Percentiles rank a stretch among this genome's conserved stretches.
Conservation (phyloP, 1,140 invertebrate genomes). For the Meloidogyne exigua region DNA sequence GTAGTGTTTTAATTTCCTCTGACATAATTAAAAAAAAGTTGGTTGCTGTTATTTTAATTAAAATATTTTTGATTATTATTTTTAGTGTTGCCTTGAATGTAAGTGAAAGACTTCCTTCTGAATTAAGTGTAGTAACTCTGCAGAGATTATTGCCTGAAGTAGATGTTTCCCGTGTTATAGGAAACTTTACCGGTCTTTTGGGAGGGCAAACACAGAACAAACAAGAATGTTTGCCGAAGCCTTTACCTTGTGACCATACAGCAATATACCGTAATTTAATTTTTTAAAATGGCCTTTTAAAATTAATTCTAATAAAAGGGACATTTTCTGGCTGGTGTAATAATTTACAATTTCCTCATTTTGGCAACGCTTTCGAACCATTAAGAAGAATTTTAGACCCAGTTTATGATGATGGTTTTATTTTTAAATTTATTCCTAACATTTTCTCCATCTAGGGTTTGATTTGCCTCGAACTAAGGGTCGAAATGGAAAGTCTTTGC, state of each 20-base stretch:
- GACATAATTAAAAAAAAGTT: too few relatives aligned
- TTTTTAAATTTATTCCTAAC: not conserved
- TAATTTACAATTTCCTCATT: conserved; percentile 79
- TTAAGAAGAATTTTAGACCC: conserved; percentile 80
- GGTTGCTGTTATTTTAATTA: too few relatives aligned
- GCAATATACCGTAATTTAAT: conserved; percentile 78
- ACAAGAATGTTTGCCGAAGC: conserved; percentile 54
- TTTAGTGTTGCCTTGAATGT: conserved; percentile 47
- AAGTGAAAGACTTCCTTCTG: conserved; percentile 47
- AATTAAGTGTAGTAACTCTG: conserved; percentile 55
- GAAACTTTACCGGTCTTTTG: conserved; percentile 57
- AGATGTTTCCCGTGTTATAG: conserved; percentile 55
- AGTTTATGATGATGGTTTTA: conserved; percentile 80
- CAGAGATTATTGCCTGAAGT: conserved; percentile 59
- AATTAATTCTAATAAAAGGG: conserved; percentile 77
- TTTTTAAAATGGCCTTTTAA: conserved; percentile 82
- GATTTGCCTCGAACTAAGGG: conserved; percentile 40
- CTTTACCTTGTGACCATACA: conserved; percentile 75
- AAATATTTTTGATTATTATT: too few relatives aligned
- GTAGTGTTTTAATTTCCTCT: too few relatives aligned
- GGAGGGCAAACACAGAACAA: conserved; percentile 28
- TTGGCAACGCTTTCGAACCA: conserved; percentile 74
- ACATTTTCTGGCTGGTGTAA: conserved; percentile 80
- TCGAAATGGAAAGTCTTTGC: conserved; percentile 39
- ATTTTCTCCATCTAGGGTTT: conserved; percentile 38